Conservation (phyloP, 2,113 vertebrate genomes). For the Chaenogobius annularis region DNA sequence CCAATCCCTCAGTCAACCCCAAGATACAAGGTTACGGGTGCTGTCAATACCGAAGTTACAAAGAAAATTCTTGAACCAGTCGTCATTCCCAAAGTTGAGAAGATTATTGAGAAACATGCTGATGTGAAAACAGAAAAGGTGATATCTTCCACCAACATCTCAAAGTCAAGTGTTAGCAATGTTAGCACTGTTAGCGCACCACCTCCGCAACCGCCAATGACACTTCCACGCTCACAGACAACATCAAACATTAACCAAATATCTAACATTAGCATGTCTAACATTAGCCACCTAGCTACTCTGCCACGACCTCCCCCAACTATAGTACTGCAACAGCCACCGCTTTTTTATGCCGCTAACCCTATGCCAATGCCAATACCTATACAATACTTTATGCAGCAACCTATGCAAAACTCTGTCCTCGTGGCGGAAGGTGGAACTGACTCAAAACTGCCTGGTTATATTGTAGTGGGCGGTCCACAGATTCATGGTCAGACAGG, state of each 20-base stretch:
- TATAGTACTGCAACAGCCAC: slow-evolving; percentile 66
- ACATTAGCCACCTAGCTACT: slow-evolving; percentile 17
- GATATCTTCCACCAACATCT: slow-evolving; percentile 30
- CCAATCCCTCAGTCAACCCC: neutral
- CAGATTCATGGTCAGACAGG: slow-evolving; percentile 19
- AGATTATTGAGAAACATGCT: slow-evolving; percentile 28
- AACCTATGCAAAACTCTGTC: slow-evolving; percentile 57
- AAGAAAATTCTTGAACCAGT: slow-evolving; percentile 17
- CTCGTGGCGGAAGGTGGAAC: slow-evolving; percentile 48
- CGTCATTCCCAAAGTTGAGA: slow-evolving; percentile 28
- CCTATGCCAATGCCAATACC: slow-evolving; percentile 32
- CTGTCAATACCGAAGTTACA: slow-evolving; percentile 20
- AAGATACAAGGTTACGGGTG: neutral
- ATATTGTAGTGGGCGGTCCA: slow-evolving; percentile 54
- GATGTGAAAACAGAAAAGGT: slow-evolving; percentile 40
- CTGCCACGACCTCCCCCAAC: slow-evolving; percentile 43
- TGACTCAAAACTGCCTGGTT: slow-evolving; percentile 27
- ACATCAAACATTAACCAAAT: slow-evolving; percentile 24
- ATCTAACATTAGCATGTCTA: slow-evolving; percentile 2
- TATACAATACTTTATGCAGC: slow-evolving; percentile 62
- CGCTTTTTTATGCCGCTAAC: slow-evolving; percentile 57
- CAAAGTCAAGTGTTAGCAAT: slow-evolving; percentile 32
- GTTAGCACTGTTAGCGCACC: slow-evolving; percentile 1
- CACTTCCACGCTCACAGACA: slow-evolving; percentile 27
- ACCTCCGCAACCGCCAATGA: slow-evolving; percentile 6